phyloP scores from a whole-genome alignment of 1,140 invertebrate species.

The Drosophila micromelanica region DNA sequence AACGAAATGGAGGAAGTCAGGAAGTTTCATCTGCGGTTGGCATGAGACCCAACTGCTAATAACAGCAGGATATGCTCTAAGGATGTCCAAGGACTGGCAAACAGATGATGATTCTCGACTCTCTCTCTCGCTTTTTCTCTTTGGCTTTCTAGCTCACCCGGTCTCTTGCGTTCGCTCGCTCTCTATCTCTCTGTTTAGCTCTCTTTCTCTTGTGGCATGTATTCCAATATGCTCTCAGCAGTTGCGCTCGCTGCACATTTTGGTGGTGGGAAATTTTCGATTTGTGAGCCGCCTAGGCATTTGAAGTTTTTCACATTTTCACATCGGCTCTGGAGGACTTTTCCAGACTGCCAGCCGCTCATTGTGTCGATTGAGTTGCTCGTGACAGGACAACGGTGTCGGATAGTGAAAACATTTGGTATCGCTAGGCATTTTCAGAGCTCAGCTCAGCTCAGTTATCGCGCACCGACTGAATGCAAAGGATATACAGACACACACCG shows the following conservation, averaged over 20 bases:
- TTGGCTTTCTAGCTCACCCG: conserved; percentile 1
- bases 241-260: conserved; percentile 37
- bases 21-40: conserved; percentile 73
- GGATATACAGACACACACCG: conserved; percentile 61
- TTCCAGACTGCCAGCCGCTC: conserved; percentile 74
- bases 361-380: conserved; percentile 84
- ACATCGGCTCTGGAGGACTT: conserved; percentile 68
- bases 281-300: conserved; percentile 22
- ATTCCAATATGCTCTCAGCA: conserved; percentile 2
- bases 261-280: conserved; percentile 71
- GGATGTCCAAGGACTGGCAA: conserved; percentile 34
- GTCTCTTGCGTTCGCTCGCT: conserved; percentile 20
- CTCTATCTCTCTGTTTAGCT: conserved; percentile 26
- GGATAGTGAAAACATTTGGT: conserved; percentile 16
- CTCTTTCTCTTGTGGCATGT: conserved; percentile 19
- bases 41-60: conserved; percentile 46
- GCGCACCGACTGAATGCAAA: conserved; percentile 59
- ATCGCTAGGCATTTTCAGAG: conserved; percentile 4
- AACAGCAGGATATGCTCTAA: conserved; percentile 37
- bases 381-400: conserved; percentile 76
- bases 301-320: conserved; percentile 42
- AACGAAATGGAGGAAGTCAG: conserved; percentile 71
- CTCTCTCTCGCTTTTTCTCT: conserved; percentile 13
- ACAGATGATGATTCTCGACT: conserved; percentile 60
- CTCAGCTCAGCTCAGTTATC: conserved; percentile 33